Percentiles rank a stretch among this genome's conserved stretches.
phyloP scores from a whole-genome alignment of 2,888 invertebrate species.

The Meandrusa payeni region DNA sequence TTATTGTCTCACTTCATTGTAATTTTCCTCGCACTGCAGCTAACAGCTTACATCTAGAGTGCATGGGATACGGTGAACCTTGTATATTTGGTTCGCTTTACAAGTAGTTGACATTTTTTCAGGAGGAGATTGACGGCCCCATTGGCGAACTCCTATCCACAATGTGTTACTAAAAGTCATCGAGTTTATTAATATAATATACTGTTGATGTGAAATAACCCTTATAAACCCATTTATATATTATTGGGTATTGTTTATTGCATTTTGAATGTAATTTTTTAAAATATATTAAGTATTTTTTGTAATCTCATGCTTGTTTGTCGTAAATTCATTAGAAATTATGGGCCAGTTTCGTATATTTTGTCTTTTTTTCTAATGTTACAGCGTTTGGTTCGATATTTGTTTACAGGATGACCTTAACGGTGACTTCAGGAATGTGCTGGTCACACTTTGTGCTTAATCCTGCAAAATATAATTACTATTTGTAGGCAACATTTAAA shows the following conservation, averaged over 20 bases:
- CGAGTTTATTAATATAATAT: constrained; percentile 41
- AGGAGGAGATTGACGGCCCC: constrained; percentile 85
- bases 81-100: constrained; percentile 42
- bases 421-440: constrained; percentile 85
- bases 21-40: constrained; percentile 66
- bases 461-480: constrained; percentile 59
- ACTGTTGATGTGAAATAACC: constrained; percentile 48
- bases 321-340: constrained; percentile 51
- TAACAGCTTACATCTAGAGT: constrained; percentile 58
- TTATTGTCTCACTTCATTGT: constrained; percentile 59
- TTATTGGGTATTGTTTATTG: constrained; percentile 36
- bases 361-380: constrained; percentile 45
- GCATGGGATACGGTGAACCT: constrained; percentile 54
- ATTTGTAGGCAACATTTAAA: constrained; percentile 45
- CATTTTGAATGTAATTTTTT: constrained; percentile 35
- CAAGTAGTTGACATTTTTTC: constrained; percentile 75
- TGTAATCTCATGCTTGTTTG: constrained; percentile 43
- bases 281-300: constrained; percentile 31
- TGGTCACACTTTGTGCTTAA: constrained; percentile 81
- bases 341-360: constrained; percentile 68
- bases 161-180: constrained; percentile 80
- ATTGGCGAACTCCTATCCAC: constrained; percentile 84
- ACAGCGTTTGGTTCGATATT: constrained; percentile 58
- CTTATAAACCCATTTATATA: constrained; percentile 26
- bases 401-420: constrained; percentile 84